Percentiles rank a stretch among this genome's conserved stretches.
Conservation (phyloP, 1,140 invertebrate genomes). For the Lerema accius region DNA sequence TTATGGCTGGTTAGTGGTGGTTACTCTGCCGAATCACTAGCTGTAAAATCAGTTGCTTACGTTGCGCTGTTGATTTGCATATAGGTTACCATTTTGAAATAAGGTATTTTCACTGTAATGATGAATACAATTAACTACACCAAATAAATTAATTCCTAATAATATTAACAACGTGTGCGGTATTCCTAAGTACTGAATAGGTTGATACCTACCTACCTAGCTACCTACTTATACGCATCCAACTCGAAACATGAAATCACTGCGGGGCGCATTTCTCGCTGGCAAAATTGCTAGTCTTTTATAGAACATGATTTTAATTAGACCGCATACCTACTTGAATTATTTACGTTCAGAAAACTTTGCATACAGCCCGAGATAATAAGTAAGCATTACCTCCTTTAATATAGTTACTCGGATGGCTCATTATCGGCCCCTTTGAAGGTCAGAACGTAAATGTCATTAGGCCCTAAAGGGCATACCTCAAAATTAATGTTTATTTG, state of each 20-base stretch:
- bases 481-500: conserved; percentile 24
- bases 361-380: conserved; percentile 31
- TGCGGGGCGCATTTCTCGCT: conserved; percentile 54
- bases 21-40: too few species aligned
- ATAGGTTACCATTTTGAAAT: background rate
- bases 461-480: conserved; percentile 5
- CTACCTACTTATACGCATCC: too few species aligned
- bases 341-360: conserved; percentile 53
- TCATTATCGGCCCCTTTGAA: conserved; percentile 27
- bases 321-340: conserved; percentile 41
- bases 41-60: too few species aligned
- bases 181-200: conserved; percentile 13
- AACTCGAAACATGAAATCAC: too few species aligned
- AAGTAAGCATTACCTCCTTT: conserved; percentile 20
- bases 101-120: conserved; percentile 34
- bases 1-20: too few species aligned
- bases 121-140: too few species aligned
- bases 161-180: conserved; percentile 30
- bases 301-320: conserved; percentile 69
- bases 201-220: too few species aligned
- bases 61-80: too few species aligned
- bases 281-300: conserved; percentile 53
- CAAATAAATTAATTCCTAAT: too few species aligned
- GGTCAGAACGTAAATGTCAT: conserved; percentile 22
- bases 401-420: conserved; percentile 18